Conservation (phyloP, 2,888 invertebrate species). For the Hydriomena furcata region DNA sequence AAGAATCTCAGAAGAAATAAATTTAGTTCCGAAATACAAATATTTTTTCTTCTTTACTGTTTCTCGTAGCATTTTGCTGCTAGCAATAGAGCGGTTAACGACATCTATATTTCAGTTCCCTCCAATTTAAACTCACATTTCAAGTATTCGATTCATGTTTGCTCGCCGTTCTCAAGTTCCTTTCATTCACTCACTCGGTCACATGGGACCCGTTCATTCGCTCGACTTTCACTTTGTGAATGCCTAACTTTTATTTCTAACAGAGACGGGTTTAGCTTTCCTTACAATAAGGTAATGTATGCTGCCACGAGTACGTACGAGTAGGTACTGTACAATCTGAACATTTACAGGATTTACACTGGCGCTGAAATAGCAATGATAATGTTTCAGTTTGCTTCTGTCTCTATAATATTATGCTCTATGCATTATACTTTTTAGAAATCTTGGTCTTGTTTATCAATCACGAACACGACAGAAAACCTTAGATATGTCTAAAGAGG, state of each 20-base stretch:
- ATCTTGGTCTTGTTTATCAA: too few relatives aligned
- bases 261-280: constrained; percentile 34
- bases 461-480: too few relatives aligned
- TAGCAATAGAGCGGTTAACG: background rate
- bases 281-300: constrained; percentile 15
- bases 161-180: constrained; percentile 23
- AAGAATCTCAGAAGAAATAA: too few relatives aligned
- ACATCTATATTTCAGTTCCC: background rate
- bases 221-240: constrained; percentile 52
- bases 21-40: too few relatives aligned
- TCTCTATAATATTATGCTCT: too few relatives aligned
- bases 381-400: constrained; percentile 1
- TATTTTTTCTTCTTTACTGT: too few relatives aligned
- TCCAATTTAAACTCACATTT: background rate
- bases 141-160: constrained; percentile 7
- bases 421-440: too few relatives aligned
- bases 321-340: background rate
- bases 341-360: background rate
- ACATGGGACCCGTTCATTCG: constrained; percentile 51
- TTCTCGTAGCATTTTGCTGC: background rate
- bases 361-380: constrained; percentile 12
- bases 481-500: too few relatives aligned
- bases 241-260: constrained; percentile 43
- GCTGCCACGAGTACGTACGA: too few relatives aligned
- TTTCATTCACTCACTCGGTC: constrained; percentile 47